Conservation (phyloP, 23 tunicate genomes). For the Clavelina lepadiformis region DNA sequence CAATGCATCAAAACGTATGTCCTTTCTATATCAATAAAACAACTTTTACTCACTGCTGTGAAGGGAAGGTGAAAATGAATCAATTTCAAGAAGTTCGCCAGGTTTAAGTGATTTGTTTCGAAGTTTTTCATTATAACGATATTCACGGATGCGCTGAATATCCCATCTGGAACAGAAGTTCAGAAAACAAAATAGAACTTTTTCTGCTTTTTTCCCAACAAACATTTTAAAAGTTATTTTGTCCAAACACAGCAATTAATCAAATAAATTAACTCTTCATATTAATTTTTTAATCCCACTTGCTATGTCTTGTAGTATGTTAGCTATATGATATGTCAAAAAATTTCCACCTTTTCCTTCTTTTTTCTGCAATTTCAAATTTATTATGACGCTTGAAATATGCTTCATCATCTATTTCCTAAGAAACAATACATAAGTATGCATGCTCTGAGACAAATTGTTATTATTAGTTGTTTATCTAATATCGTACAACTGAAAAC, state of each 20-base stretch:
- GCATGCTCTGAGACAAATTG: too few relatives aligned
- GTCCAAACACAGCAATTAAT: too few relatives aligned
- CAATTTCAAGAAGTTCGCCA: slow-evolving; percentile 17
- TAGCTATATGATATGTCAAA: too few relatives aligned
- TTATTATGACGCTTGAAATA: slow-evolving; percentile 45
- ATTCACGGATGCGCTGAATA: slow-evolving; percentile 80
- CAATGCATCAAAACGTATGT: too few relatives aligned
- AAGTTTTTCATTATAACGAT: slow-evolving; percentile 75
- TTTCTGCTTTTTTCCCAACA: too few relatives aligned
- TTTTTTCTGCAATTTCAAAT: slow-evolving; percentile 54
- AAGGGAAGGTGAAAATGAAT: slow-evolving; percentile 36
- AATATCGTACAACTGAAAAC: too few relatives aligned
- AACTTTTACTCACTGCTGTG: too few relatives aligned
- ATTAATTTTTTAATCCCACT: neutral
- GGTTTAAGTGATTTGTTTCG: slow-evolving; percentile 52
- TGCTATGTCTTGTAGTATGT: too few relatives aligned
- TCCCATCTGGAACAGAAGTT: slow-evolving; percentile 57
- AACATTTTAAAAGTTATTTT: too few relatives aligned
- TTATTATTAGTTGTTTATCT: too few relatives aligned
- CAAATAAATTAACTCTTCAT: neutral
- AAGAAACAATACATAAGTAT: neutral
- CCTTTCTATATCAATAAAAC: too few relatives aligned
- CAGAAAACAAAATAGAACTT: too few relatives aligned
- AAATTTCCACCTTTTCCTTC: slow-evolving; percentile 1
- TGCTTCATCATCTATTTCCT: slow-evolving; percentile 46